phyloP scores from a whole-genome alignment of 2,888 invertebrate genomes.

The Nineta flava region DNA sequence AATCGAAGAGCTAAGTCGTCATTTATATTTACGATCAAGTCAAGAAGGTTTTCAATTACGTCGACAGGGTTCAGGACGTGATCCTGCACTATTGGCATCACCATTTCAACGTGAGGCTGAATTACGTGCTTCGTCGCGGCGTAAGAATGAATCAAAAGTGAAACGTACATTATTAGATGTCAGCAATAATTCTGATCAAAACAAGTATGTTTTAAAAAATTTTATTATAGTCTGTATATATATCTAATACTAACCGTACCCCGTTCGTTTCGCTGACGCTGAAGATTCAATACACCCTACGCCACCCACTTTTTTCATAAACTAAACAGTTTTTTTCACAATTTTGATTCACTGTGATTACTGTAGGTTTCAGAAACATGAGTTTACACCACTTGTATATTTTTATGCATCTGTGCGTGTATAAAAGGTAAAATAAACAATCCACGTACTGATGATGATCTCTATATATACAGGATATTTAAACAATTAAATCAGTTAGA shows the following conservation, averaged over 20 bases:
- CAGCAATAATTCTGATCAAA: conserved; percentile 12
- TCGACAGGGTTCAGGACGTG: conserved; percentile 42
- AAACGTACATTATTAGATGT: conserved; percentile 38
- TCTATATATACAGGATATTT: too few relatives aligned
- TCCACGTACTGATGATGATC: too few relatives aligned
- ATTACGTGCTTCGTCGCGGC: conserved; percentile 37
- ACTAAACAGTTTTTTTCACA: background rate
- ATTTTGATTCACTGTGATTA: background rate
- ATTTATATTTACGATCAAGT: conserved; percentile 41
- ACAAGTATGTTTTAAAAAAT: background rate
- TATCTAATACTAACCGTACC: too few relatives aligned
- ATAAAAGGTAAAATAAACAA: too few relatives aligned
- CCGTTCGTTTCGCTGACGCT: too few relatives aligned
- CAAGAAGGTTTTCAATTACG: conserved; percentile 30
- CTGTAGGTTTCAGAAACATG: too few relatives aligned
- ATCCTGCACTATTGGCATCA: conserved; percentile 27
- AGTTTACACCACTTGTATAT: too few relatives aligned
- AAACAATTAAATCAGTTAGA: too few relatives aligned
- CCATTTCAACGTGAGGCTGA: conserved; percentile 42
- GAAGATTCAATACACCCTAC: too few relatives aligned
- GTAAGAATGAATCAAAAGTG: conserved; percentile 34
- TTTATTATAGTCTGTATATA: background rate
- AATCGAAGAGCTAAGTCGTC: conserved; percentile 52
- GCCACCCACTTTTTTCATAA: too few relatives aligned
- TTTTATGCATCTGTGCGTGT: too few relatives aligned